Base-by-base conservation (phyloP, 1,140 invertebrate species). In the Dolichoris vasculosae region DNA sequence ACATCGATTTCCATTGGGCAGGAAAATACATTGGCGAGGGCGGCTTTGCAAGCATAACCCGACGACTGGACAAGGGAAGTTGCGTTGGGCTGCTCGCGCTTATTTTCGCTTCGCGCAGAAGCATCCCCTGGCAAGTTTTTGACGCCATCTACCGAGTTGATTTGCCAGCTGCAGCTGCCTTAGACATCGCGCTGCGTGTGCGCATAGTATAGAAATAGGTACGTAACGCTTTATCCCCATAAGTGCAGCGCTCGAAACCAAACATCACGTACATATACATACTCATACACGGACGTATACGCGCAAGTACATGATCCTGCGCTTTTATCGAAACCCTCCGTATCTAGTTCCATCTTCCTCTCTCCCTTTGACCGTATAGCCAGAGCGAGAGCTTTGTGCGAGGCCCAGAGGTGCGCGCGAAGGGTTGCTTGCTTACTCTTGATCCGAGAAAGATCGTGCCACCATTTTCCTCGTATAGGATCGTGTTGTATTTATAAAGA, bases 21-120 rank as follows among this genome's bases (percentile, higher is more conserved):
- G 32, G 40, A 48, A 30, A 59, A 67, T 46, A 32, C 67, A 9
- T 67, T 23, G 8, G 35, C 23, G 77, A n/a, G 30, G 81, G 38
- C 40, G 40, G 59, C 69, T n/a, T 35, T 55, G 40, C 85, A 63
- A 84, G 38, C 86, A 59, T 55, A 78, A 64, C 43, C 75, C 83
- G 63, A 79, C 78, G 23, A 43, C 38, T 38, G 80, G 63, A 82
- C 32, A 59, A n/a, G 46, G 80, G 82, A 26, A n/a, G 75, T 38
- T 73, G 64, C 40, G 80, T 82, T 64, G 38, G 40, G 69, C 86
- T 69, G 71, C 81, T 59, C 67, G 40, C 38, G 71, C 71, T 80
- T 73, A 63, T 59, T 87, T 82, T 79, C 59, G 40, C 69, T 73
- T n/a, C 69, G 69, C 69, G 40, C 69, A 73, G 69, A 73, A 84